phyloP scores from a whole-genome alignment of 2,888 invertebrate species.

The Macrophya annulata region DNA sequence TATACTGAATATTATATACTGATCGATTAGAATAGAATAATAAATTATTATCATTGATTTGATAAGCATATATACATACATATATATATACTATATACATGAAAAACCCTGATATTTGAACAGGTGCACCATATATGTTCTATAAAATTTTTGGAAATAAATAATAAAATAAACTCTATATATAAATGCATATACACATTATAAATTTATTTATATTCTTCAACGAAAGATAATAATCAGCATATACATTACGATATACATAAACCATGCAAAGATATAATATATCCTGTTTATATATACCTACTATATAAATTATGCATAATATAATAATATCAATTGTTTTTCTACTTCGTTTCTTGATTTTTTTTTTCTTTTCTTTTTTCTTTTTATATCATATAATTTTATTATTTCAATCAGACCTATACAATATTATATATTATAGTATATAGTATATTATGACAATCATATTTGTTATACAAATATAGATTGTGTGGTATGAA shows the following conservation, averaged over 20 bases:
- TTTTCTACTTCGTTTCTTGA: no score
- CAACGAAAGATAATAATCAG: not conserved
- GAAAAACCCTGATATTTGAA: not conserved
- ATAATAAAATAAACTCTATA: conserved; percentile 7
- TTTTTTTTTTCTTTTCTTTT: no score
- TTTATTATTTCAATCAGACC: not conserved
- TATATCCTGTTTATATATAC: not conserved
- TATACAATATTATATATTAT: not conserved
- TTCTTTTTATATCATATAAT: not conserved
- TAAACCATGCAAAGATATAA: not conserved
- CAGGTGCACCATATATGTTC: not conserved
- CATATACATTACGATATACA: not conserved
- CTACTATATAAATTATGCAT: not conserved
- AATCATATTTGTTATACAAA: not conserved
- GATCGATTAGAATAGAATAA: not conserved
- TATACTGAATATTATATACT: not conserved
- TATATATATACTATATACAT: not conserved
- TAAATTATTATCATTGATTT: not conserved
- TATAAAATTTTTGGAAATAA: conserved; percentile 10
- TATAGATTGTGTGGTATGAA: not conserved
- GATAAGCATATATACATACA: not conserved
- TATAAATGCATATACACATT: not conserved
- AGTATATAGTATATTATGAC: not conserved
- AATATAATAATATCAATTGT: not conserved
- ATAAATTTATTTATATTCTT: conserved; percentile 10